Base-by-base conservation (phyloP, 2,113 vertebrate species). In the Boleophthalmus pectinirostris region DNA sequence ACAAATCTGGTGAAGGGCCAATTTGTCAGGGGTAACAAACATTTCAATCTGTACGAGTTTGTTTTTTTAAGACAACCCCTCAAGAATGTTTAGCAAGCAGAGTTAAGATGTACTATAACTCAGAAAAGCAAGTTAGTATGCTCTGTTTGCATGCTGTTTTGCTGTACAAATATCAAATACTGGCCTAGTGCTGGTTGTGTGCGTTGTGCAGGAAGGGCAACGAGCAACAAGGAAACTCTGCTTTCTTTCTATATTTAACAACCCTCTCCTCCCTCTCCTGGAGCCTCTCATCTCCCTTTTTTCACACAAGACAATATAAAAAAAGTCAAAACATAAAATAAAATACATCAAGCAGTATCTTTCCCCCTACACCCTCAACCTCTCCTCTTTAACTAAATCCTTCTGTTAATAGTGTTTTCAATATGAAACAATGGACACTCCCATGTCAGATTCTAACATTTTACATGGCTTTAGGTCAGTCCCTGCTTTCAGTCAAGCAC, bases 361-460 rank as follows among this genome's bases (percentile, higher is more conserved):
- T 64, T 61, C 66, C 75, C 77, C 60, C 71, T 66, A 57, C 47
- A 45, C 63, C 69, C 57, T 60, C 68, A 2, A 63, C 78, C 77
- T 86, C 85, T 75, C 74, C 67, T 83, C 82, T 83, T 70, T 20
- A 78, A 70, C 69, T 46, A 46, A 45, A 35, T 75, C 67, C 80
- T 80, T 80, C 77, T 70, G 47, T 82, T 89, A 92, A 88, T 92
- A 91, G 87, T 91, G 93, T 93, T 94, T 94, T 94, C 94, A 94
- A 94, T 94, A 94, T 94, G 94, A 94, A 94, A 94, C 93, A 93
- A 85, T 87, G 89, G 90, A 91, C 91, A 88, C 92, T 89, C 91
- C 92, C 91, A 93, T 93, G 93, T 94, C 94, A 94, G 94, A 94
- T 94, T 93, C 94, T 93, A 94, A 94, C 94, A 94, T 92, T 61